A percentile compares a stretch with the other conserved stretches of the same genome.
Conservation (phyloP, 2,113 vertebrate genomes). For the Centropus unirufus region DNA sequence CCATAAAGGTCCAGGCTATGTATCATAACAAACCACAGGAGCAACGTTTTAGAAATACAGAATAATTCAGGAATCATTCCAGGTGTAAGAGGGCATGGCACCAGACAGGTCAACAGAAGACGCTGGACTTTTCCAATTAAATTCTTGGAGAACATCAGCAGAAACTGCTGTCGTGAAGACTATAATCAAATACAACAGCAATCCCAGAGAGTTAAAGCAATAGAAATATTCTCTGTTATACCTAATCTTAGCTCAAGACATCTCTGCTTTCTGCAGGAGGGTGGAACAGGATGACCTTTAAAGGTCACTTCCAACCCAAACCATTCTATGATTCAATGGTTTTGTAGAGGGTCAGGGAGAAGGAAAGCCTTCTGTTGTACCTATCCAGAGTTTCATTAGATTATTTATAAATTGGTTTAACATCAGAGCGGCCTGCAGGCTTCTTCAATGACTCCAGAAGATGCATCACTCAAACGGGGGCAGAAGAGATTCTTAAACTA, state of each 20-base stretch:
- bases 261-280: no score
- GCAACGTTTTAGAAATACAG: neutral
- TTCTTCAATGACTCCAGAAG: neutral
- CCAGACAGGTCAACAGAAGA: neutral
- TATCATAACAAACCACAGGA: neutral
- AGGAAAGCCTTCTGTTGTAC: neutral
- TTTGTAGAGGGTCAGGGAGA: neutral
- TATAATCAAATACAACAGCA: neutral
- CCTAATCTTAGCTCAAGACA: neutral
- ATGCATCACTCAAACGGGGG: neutral
- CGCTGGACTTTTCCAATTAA: neutral
- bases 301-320: no score
- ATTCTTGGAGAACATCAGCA: neutral
- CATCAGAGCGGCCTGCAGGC: neutral
- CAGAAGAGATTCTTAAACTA: neutral
- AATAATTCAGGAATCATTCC: neutral
- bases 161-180: neutral
- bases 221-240: neutral
- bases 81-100: neutral
- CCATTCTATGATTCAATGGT: no score
- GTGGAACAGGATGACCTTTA: no score
- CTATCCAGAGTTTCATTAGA: neutral
- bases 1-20: neutral
- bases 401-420: neutral
- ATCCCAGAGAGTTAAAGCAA: neutral